Percentiles rank a stretch among this genome's conserved stretches.
phyloP scores from a whole-genome alignment of 2,888 invertebrate species.

The Marasmarcha lunaedactyla region DNA sequence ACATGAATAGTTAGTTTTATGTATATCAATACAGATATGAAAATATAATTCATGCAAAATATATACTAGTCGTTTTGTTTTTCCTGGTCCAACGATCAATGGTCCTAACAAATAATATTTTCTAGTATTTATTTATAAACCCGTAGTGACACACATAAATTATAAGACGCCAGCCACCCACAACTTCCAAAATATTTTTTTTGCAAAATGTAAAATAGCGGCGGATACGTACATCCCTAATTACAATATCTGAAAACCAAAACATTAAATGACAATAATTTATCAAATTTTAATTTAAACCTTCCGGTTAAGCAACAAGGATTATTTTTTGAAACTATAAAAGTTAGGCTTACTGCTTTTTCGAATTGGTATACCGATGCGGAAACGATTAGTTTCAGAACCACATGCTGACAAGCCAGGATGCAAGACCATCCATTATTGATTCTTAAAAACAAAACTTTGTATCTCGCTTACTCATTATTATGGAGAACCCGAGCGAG shows the following conservation, averaged over 20 bases:
- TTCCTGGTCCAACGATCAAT: no score
- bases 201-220: slow-evolving; percentile 19
- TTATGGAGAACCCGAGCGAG: slow-evolving; percentile 13
- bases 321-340: neutral
- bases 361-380: slow-evolving; percentile 18
- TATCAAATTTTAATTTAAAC: neutral
- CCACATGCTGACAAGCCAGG: slow-evolving; percentile 30
- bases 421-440: slow-evolving; percentile 56
- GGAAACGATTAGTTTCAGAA: slow-evolving; percentile 65
- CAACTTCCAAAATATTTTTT: neutral
- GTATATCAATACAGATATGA: neutral
- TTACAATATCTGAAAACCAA: slow-evolving; percentile 25
- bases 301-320: neutral
- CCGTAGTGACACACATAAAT: neutral
- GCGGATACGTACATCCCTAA: slow-evolving; percentile 50
- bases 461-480: slow-evolving; percentile 19
- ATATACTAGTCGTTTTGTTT: no score
- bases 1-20: neutral
- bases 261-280: neutral
- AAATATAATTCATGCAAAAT: no score
- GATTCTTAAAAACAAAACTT: slow-evolving; percentile 42
- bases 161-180: neutral
- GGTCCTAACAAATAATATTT: no score
- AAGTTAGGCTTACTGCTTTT: neutral
- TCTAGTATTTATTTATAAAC: no score